Evolutionary conservation across 1,140 invertebrate genomes (phyloP).

Genomic region (Papilio aristodemus): DNA sequence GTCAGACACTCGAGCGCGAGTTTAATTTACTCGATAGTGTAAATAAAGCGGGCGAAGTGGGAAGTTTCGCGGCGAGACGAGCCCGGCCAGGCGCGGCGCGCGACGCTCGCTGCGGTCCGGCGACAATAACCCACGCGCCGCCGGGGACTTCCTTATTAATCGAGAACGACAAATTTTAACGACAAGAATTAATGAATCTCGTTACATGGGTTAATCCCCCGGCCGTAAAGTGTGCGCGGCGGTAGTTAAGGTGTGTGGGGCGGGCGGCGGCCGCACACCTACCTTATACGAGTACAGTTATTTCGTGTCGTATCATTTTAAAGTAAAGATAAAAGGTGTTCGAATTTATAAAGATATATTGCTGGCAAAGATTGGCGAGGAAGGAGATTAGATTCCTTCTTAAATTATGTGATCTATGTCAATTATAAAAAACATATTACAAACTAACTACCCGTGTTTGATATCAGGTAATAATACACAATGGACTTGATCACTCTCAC

Average conservation of each 20-base stretch:
- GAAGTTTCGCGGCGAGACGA: conserved; percentile 69
- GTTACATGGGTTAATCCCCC: conserved; percentile 81
- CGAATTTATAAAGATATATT: too few relatives aligned
- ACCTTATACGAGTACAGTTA: conserved; percentile 16
- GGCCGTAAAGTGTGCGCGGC: conserved; percentile 76
- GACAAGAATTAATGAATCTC: conserved; percentile 82
- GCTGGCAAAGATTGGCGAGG: too few relatives aligned
- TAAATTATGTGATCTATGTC: too few relatives aligned
- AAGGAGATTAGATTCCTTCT: too few relatives aligned
- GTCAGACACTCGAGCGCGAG: conserved; percentile 77
- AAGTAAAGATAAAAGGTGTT: too few relatives aligned
- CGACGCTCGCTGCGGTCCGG: conserved; percentile 67
- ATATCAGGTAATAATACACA: too few relatives aligned
- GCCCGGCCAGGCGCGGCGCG: conserved; percentile 58
- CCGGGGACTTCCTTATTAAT: conserved; percentile 80
- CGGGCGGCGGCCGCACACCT: conserved; percentile 45
- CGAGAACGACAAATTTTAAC: conserved; percentile 82
- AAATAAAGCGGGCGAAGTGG: conserved; percentile 80
- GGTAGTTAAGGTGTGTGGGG: conserved; percentile 70
- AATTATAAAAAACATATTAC: too few relatives aligned
- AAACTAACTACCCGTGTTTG: too few relatives aligned
- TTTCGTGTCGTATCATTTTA: background rate
- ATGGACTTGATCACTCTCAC: too few relatives aligned
- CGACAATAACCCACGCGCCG: conserved; percentile 74
- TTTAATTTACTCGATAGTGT: conserved; percentile 82